A percentile compares a stretch with the other conserved stretches of the same genome.
Conservation (phyloP, 2,888 invertebrate species). For the Calameuta filiformis region DNA sequence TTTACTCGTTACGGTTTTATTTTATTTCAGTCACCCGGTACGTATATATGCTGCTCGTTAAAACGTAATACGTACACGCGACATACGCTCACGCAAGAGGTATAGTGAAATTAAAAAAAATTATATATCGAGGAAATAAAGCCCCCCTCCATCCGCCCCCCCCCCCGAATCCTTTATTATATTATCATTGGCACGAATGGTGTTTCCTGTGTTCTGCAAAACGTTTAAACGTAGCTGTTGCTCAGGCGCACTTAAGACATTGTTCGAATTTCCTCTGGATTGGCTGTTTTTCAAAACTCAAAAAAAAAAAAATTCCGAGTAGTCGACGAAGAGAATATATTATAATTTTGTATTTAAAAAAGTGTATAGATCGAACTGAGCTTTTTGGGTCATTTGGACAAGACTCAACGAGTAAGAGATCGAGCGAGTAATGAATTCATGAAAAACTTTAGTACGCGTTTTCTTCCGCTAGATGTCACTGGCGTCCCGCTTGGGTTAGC, state of each 20-base stretch:
- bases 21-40: not conserved
- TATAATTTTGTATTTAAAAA: not conserved
- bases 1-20: too few relatives aligned
- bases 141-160: not conserved
- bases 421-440: not conserved
- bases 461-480: not conserved
- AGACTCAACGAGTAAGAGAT: not conserved
- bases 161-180: conserved; percentile 22
- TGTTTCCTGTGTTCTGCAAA: conserved; percentile 22
- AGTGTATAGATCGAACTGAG: too few relatives aligned
- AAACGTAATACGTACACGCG: not conserved
- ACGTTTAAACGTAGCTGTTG: not conserved
- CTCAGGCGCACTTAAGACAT: not conserved
- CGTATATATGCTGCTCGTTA: not conserved
- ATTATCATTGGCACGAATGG: conserved; percentile 33
- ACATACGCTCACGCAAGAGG: not conserved
- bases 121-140: not conserved
- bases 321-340: too few relatives aligned
- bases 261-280: not conserved
- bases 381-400: too few relatives aligned
- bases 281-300: not conserved
- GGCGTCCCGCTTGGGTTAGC: not conserved
- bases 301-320: not conserved
- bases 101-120: not conserved
- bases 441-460: not conserved